Percentiles rank a stretch among this genome's conserved stretches.
Conservation (phyloP, 2,113 vertebrate genomes). For the Vidua macroura region DNA sequence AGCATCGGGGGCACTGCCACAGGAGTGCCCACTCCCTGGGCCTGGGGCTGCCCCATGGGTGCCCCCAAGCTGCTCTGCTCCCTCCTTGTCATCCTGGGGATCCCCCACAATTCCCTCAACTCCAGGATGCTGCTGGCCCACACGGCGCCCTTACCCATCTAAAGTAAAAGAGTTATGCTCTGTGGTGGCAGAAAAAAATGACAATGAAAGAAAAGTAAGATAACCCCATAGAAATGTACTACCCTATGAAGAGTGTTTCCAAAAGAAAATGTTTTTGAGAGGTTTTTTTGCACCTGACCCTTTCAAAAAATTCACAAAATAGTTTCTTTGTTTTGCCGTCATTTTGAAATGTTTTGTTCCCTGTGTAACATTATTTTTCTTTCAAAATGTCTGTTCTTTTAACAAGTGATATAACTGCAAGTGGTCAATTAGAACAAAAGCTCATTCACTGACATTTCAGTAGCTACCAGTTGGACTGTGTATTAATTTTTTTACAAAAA, state of each 20-base stretch:
- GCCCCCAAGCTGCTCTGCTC: rapidly evolving
- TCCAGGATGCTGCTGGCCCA: not conserved
- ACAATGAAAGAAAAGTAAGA: not conserved
- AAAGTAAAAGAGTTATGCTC: not conserved
- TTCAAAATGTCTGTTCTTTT: not conserved
- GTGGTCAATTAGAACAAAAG: not conserved
- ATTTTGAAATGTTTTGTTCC: not conserved
- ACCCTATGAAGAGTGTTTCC: not conserved
- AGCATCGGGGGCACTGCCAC: rapidly evolving
- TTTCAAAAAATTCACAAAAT: not conserved
- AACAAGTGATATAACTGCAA: not conserved
- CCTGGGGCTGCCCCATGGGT: not conserved
- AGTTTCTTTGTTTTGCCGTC: not conserved
- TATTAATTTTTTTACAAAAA: not conserved
- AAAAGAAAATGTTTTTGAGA: not conserved
- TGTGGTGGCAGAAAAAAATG: not conserved
- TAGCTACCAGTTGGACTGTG: not conserved
- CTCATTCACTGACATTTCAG: not conserved
- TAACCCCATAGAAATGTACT: not conserved
- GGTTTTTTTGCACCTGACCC: not conserved
- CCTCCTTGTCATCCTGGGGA: not conserved
- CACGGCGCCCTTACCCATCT: rapidly evolving
- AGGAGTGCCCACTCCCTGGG: rapidly evolving
- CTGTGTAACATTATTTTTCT: not conserved
- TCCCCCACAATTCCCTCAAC: not conserved